Percentiles rank a stretch among this genome's conserved stretches.
These are phyloP conservation scores for Diplodus puntazzo DNA, from an alignment of 2,797 vertebrate species.

Conservation along the genomic window DNA sequence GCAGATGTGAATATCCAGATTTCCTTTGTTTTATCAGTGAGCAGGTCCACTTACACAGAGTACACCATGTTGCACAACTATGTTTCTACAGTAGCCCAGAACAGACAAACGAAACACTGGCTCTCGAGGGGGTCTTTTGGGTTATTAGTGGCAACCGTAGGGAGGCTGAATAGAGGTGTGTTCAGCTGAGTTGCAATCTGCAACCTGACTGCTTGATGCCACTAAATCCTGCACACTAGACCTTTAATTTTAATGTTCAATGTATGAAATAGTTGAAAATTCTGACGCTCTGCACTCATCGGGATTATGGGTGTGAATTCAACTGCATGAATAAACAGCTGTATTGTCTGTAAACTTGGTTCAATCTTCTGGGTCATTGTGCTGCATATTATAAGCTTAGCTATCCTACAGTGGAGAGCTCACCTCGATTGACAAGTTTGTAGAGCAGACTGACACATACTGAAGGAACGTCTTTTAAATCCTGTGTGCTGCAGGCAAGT, in stretches of 20 bases:
- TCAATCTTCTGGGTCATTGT: not conserved
- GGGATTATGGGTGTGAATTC: not conserved
- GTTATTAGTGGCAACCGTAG: too few species aligned
- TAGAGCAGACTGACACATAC: not conserved
- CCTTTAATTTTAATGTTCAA: not conserved
- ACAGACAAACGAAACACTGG: too few species aligned
- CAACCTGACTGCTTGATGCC: too few species aligned
- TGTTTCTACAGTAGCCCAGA: too few species aligned
- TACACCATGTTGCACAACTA: too few species aligned
- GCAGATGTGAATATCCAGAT: too few species aligned
- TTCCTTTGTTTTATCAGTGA: too few species aligned
- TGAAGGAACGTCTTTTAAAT: slow-evolving; percentile 16
- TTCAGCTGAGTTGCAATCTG: too few species aligned
- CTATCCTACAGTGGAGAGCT: not conserved
- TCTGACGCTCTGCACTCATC: not conserved
- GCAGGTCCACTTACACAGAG: too few species aligned
- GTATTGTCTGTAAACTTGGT: not conserved
- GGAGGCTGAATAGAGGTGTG: too few species aligned
- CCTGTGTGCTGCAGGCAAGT: slow-evolving; percentile 1
- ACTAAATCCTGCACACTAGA: too few species aligned
- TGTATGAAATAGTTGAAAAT: not conserved
- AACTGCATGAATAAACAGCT: slow-evolving; percentile 5
- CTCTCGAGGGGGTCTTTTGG: not conserved
- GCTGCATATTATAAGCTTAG: slow-evolving; percentile 5
- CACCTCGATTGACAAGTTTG: not conserved